Percentiles rank a stretch among this genome's conserved stretches.
Evolutionary conservation across 2,888 invertebrate genomes (phyloP).

Genomic region (Ferdinandea cuprea): DNA sequence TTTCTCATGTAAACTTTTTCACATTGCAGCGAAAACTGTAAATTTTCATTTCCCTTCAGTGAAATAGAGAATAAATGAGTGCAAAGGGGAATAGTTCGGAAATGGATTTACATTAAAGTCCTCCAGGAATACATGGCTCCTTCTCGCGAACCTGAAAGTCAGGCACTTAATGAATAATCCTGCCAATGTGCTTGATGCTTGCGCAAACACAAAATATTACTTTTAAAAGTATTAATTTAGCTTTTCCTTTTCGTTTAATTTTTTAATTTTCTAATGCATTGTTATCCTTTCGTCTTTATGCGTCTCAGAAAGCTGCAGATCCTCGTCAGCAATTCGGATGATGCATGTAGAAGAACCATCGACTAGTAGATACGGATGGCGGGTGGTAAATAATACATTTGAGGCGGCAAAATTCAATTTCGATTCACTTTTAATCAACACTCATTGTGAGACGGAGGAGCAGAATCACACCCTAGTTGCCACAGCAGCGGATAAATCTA

Average conservation of each 20-base stretch:
- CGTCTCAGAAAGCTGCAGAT: background rate
- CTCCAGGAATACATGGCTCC: constrained; percentile 4
- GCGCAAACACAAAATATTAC: constrained; percentile 43
- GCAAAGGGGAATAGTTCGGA: constrained; percentile 9
- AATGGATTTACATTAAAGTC: constrained; percentile 37
- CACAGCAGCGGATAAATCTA: background rate
- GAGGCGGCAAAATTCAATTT: constrained; percentile 44
- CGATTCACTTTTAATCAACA: constrained; percentile 18
- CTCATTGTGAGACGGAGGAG: background rate
- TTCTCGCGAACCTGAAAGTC: background rate
- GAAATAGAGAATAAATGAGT: constrained; percentile 6
- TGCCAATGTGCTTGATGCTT: background rate
- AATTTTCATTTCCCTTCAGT: background rate
- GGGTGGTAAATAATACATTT: constrained; percentile 20
- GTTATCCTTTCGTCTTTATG: background rate
- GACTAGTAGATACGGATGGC: constrained; percentile 53
- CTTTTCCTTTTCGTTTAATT: background rate
- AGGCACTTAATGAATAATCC: constrained; percentile 21
- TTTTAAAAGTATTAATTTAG: constrained; percentile 46
- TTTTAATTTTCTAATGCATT: background rate
- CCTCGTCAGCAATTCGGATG: background rate
- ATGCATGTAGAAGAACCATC: background rate
- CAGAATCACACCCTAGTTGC: background rate
- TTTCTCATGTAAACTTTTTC: constrained; percentile 35
- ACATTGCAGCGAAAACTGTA: background rate